A percentile compares a stretch with the other conserved stretches of the same genome.
Conservation (phyloP, 2,888 invertebrate genomes). For the Serrognathus titanus region DNA sequence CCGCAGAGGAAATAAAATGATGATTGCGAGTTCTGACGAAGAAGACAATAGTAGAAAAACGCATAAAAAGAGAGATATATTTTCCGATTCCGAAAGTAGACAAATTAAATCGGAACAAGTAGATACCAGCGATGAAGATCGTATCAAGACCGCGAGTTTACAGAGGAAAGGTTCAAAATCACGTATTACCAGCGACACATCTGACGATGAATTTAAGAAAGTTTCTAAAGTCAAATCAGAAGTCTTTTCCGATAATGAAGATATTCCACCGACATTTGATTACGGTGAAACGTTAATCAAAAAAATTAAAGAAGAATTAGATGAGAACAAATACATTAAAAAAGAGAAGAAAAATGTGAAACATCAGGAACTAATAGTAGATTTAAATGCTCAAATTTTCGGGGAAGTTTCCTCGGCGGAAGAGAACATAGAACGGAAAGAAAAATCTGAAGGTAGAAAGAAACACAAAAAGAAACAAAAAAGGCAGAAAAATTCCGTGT, state of each 20-base stretch:
- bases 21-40: slow-evolving; percentile 45
- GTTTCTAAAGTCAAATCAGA: slow-evolving; percentile 59
- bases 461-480: slow-evolving; percentile 85
- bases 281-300: slow-evolving; percentile 35
- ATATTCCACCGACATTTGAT: slow-evolving; percentile 48
- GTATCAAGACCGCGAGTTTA: slow-evolving; percentile 52
- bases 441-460: slow-evolving; percentile 58
- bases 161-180: slow-evolving; percentile 66
- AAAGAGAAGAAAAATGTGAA: slow-evolving; percentile 43
- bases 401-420: slow-evolving; percentile 41
- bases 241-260: slow-evolving; percentile 59
- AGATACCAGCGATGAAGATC: slow-evolving; percentile 50
- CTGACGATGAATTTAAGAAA: slow-evolving; percentile 65
- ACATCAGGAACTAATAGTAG: slow-evolving; percentile 35
- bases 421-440: slow-evolving; percentile 36
- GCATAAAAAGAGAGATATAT: slow-evolving; percentile 50
- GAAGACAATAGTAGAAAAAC: slow-evolving; percentile 32
- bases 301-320: slow-evolving; percentile 39
- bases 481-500: slow-evolving; percentile 66
- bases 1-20: slow-evolving; percentile 36
- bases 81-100: slow-evolving; percentile 52
- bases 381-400: slow-evolving; percentile 36
- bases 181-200: slow-evolving; percentile 75
- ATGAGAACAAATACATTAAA: slow-evolving; percentile 36
- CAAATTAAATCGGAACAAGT: slow-evolving; percentile 42